A percentile compares a stretch with the other conserved stretches of the same genome.
phyloP scores from a whole-genome alignment of 2,113 vertebrate genomes.

The Oreotrochilus melanogaster region DNA sequence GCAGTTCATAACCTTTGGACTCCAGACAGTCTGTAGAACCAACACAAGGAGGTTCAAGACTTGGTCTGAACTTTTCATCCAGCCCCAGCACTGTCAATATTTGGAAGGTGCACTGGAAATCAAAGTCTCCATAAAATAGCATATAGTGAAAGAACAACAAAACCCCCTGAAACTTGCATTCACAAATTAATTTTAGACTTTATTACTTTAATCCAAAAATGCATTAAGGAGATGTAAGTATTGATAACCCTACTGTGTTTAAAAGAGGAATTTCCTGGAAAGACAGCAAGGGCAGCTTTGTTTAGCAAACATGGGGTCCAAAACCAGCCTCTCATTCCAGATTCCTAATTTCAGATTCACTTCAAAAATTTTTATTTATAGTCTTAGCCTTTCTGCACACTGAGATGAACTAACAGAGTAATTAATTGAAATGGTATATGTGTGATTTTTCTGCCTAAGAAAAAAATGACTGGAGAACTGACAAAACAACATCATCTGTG shows the following conservation, averaged over 20 bases:
- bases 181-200: background rate
- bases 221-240: background rate
- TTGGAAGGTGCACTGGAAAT: conserved; percentile 66
- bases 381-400: background rate
- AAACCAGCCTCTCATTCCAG: background rate
- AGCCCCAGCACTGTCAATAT: conserved; percentile 71
- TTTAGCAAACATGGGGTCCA: background rate
- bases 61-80: conserved; percentile 74
- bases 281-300: background rate
- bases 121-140: conserved; percentile 62
- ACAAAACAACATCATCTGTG: background rate
- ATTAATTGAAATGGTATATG: background rate
- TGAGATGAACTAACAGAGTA: background rate
- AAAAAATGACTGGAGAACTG: background rate
- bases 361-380: background rate
- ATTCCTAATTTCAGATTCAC: background rate
- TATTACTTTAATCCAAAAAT: background rate
- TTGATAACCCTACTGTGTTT: background rate
- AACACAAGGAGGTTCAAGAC: conserved; percentile 60
- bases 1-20: conserved; percentile 82
- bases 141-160: conserved; percentile 17
- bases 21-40: conserved; percentile 76
- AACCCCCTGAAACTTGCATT: background rate
- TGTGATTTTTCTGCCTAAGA: background rate
- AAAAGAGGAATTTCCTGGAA: background rate